These are phyloP conservation scores for Portevinia maculata DNA, from an alignment of 2,888 invertebrate species.

Conservation along the genomic window DNA sequence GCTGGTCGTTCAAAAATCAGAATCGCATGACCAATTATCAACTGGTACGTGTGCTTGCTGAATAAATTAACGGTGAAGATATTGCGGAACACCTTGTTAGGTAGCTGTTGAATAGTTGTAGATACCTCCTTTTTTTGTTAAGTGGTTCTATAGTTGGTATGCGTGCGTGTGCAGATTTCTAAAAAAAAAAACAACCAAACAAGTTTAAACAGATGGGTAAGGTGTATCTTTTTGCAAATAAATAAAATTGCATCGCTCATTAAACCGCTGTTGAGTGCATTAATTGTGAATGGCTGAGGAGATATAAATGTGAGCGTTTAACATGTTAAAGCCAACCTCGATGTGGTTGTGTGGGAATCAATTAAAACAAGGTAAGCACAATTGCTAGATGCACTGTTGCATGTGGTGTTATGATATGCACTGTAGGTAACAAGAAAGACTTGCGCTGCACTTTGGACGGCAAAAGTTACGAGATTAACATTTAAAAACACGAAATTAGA, in stretches of 20 bases:
- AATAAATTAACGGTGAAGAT: conserved; percentile 71
- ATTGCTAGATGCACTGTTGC: conserved; percentile 9
- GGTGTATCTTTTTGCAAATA: conserved; percentile 40
- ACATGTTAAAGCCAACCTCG: conserved; percentile 30
- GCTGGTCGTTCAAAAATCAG: conserved; percentile 32
- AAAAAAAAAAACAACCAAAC: conserved; percentile 14
- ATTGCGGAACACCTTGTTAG: conserved; percentile 72
- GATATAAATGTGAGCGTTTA: conserved; percentile 54
- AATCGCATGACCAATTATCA: conserved; percentile 67
- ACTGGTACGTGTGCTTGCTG: conserved; percentile 38
- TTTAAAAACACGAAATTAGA: too few relatives aligned
- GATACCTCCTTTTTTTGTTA: conserved; percentile 5
- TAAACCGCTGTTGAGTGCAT: conserved; percentile 52
- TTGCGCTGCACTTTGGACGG: background rate
- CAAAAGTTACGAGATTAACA: background rate
- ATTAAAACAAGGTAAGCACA: conserved; percentile 10
- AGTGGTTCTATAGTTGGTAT: conserved; percentile 34
- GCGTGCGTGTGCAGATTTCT: conserved; percentile 58
- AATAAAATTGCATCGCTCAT: conserved; percentile 65
- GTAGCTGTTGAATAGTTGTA: conserved; percentile 51
- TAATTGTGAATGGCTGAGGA: conserved; percentile 30
- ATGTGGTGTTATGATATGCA: conserved; percentile 5
- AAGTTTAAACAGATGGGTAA: background rate
- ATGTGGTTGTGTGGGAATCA: conserved; percentile 45
- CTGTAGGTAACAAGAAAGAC: background rate